Evolutionary conservation across 2,113 vertebrate genomes (phyloP), one percentile per base, ranked within the genome.

Genomic region (Chionis minor): DNA sequence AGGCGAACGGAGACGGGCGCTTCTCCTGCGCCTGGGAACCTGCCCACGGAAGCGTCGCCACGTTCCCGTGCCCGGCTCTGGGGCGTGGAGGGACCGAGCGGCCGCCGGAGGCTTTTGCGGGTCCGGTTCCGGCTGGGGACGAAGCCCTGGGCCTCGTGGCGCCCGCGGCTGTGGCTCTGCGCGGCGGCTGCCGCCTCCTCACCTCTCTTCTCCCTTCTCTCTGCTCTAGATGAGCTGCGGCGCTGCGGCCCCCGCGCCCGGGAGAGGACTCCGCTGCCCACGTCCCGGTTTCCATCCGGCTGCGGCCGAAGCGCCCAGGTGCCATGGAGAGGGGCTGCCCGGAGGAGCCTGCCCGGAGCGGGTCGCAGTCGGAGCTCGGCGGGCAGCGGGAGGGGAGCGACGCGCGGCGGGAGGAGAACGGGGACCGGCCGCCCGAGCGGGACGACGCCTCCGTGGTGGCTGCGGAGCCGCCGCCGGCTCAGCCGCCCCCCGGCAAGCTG

Each of bases 291-390:
- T 93, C 74, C 94, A 87, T 61, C 83, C 96, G 96, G 96, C 86
- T 38, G 67, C 67, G 42, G 84, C 84, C 21, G 6, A 80, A 61
- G 89, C 14, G 56, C 16, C 38, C 70, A 10, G 92, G 92, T 71
- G 94, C 96, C 90, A 99, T 99, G 98, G 99, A 99, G 86, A 97
- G 96, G 86, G 86, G 91, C 81, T 92, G 97, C 71, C 80, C 96
- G 5, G 97, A 98, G 92, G 98, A 97, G 52, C 91, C 96, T 8
- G 75, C 91, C 89, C 95, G 97, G 38, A 33, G 81, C 85, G 97
- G 96, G 82, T 67, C 97, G 33, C 94, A 63, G 7, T 90, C 92
- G 21, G 77, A 65, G 21, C 63, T 44, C 65, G 71, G 97, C 9
- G 72, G 96, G 73, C 97, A 95, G 72, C 79, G 27, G 19, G 83